phyloP scores from a whole-genome alignment of 2,113 vertebrate genomes.

The Crotalus tigris region DNA sequence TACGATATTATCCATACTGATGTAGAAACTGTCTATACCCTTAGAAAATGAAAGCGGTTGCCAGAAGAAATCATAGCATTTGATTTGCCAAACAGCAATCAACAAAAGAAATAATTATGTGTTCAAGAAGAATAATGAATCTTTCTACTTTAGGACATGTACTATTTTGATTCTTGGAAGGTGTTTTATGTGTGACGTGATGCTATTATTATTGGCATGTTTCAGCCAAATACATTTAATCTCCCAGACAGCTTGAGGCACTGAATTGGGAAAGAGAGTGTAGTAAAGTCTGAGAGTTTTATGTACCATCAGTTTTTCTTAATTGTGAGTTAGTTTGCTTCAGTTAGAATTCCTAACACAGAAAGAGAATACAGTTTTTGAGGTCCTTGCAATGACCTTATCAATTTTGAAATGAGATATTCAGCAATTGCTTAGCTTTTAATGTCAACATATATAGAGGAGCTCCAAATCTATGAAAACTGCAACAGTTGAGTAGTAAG shows the following conservation, averaged over 20 bases:
- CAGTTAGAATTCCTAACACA: not conserved
- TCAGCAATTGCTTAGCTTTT: not conserved
- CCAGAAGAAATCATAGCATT: not conserved
- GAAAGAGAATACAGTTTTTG: not conserved
- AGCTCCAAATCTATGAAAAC: not conserved
- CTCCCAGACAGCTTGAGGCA: not conserved
- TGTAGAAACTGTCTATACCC: not conserved
- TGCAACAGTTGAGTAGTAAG: not conserved
- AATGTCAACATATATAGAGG: not conserved
- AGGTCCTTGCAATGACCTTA: conserved; percentile 1
- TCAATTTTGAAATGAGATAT: not conserved
- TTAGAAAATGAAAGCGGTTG: not conserved
- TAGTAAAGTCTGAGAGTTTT: conserved; percentile 13
- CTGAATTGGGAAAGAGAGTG: not conserved
- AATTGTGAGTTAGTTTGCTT: not conserved
- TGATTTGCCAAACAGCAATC: not conserved
- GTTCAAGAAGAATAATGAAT: not conserved
- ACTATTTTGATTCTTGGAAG: not conserved
- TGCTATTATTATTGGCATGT: not conserved
- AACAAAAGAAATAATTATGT: not conserved
- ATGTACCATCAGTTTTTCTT: not conserved
- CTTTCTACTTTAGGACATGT: not conserved
- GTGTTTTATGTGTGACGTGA: not conserved
- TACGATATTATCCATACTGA: not conserved
- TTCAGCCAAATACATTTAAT: not conserved